Evolutionary conservation across 2,797 vertebrate genomes (phyloP).

Genomic region (Clarias platycephalus): DNA sequence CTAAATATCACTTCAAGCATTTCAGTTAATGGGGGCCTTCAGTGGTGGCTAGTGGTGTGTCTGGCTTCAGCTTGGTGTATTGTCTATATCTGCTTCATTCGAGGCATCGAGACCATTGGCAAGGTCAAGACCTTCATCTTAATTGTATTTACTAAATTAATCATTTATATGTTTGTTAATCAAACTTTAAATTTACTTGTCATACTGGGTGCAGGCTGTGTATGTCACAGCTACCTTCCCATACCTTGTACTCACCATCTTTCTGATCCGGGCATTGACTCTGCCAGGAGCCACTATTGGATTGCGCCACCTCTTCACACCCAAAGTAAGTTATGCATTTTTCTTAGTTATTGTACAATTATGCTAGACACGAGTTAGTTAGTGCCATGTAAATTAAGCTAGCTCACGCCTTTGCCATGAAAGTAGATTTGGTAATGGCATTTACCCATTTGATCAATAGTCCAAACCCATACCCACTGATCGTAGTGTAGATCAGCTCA

Average conservation of each 20-base stretch:
- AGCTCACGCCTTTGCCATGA: neutral
- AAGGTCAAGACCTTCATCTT: constrained; percentile 69
- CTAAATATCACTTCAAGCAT: constrained; percentile 77
- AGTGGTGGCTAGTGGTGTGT: constrained; percentile 80
- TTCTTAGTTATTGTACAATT: neutral
- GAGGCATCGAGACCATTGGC: constrained; percentile 81
- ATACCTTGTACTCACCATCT: constrained; percentile 91
- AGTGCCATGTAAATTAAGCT: neutral
- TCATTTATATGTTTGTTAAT: neutral
- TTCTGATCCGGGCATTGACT: constrained; percentile 88
- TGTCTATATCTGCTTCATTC: constrained; percentile 78
- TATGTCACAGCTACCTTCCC: constrained; percentile 93
- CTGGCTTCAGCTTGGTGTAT: constrained; percentile 74
- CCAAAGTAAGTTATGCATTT: constrained; percentile 77
- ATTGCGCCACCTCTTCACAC: constrained; percentile 88
- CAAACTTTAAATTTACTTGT: constrained; percentile 27
- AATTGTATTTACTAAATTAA: neutral
- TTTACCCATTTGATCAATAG: neutral
- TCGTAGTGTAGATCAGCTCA: no score
- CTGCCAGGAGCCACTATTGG: constrained; percentile 86
- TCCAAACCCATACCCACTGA: neutral
- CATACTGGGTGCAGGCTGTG: constrained; percentile 81
- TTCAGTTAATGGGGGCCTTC: constrained; percentile 62
- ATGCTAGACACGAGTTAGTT: neutral
- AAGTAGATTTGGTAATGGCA: neutral